Conservation (phyloP, 2,113 vertebrate species). For the Nymphicus hollandicus region DNA sequence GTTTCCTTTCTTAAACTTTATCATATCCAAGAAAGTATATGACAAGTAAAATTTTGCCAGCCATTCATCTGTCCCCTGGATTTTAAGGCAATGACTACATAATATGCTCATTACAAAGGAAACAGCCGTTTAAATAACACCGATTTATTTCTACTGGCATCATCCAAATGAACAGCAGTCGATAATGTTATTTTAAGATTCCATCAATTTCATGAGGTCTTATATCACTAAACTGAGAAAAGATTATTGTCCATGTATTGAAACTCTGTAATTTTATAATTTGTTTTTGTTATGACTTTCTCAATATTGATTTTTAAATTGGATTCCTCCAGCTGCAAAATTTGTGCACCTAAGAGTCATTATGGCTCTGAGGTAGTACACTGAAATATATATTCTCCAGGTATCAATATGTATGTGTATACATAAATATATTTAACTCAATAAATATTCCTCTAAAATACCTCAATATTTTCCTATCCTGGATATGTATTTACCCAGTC, state of each 20-base stretch:
- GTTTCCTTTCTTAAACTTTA: neutral
- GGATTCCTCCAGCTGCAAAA: neutral
- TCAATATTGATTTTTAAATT: slow-evolving; percentile 43
- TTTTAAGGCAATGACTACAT: neutral
- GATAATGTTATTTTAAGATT: neutral
- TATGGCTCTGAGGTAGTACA: neutral
- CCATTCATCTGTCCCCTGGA: neutral
- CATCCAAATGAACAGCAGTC: neutral
- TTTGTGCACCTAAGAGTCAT: neutral
- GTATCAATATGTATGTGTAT: slow-evolving; percentile 4
- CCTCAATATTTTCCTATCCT: slow-evolving; percentile 72
- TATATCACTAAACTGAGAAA: neutral
- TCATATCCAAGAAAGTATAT: neutral
- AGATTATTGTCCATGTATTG: neutral
- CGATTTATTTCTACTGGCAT: neutral
- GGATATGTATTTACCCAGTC: slow-evolving; percentile 73
- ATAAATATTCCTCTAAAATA: slow-evolving; percentile 74
- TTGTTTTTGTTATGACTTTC: neutral
- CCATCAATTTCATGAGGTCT: neutral
- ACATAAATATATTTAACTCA: slow-evolving; percentile 72
- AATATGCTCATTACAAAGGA: neutral
- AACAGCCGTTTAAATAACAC: neutral
- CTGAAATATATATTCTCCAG: slow-evolving; percentile 31
- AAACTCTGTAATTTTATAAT: neutral
- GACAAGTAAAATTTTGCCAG: neutral